Percentiles rank a stretch among this genome's conserved stretches.
Evolutionary conservation across 2,113 vertebrate genomes (phyloP).

Genomic region (Rhea pennata): DNA sequence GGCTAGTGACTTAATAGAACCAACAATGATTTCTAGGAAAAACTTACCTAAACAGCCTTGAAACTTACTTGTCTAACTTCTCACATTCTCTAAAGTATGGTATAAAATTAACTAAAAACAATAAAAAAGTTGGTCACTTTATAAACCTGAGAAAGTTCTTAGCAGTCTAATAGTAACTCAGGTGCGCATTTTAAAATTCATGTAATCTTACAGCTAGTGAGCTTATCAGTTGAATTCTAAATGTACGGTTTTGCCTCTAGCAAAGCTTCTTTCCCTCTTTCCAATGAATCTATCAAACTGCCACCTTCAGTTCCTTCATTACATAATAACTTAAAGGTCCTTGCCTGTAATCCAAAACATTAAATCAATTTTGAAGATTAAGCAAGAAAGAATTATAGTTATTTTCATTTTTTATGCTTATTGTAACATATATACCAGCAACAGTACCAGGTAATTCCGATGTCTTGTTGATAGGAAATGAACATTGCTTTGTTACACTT

Average conservation of each 20-base stretch:
- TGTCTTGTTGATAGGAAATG: neutral
- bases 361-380: slow-evolving; percentile 28
- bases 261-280: neutral
- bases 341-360: neutral
- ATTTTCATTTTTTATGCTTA: neutral
- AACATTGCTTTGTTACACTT: neutral
- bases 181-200: neutral
- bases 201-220: neutral
- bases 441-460: neutral
- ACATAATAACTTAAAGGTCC: neutral
- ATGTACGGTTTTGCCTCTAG: neutral
- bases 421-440: neutral
- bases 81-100: neutral
- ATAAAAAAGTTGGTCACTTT: accelerated
- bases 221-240: neutral
- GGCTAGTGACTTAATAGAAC: neutral
- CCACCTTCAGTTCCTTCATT: neutral
- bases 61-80: neutral
- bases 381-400: neutral
- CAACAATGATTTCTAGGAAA: neutral
- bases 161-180: neutral
- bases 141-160: neutral
- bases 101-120: neutral
- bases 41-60: neutral
- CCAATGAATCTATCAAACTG: neutral